Evolutionary conservation across 2,797 vertebrate genomes (phyloP).

Genomic region (Pitangus sulphuratus): DNA sequence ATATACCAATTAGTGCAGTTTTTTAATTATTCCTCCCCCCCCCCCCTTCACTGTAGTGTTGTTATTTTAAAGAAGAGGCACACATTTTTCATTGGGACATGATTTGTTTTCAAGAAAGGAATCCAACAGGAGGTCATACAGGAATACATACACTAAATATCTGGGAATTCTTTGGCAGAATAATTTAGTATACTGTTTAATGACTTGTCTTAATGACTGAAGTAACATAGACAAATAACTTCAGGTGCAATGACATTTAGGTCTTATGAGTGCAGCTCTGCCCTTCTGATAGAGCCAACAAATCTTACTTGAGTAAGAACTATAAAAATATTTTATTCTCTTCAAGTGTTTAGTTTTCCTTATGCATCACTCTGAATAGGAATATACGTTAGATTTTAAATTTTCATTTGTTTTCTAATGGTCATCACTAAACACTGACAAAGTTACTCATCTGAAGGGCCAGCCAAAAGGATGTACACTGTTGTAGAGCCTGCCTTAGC

Average conservation of each 20-base stretch:
- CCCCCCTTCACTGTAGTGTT: background rate
- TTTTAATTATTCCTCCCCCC: fast-evolving
- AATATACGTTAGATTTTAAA: background rate
- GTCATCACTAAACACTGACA: background rate
- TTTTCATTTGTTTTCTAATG: background rate
- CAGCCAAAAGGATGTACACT: background rate
- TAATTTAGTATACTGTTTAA: background rate
- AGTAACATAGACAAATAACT: background rate
- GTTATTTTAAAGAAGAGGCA: background rate
- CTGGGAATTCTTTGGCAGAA: background rate
- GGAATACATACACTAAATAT: background rate
- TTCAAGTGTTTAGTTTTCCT: background rate
- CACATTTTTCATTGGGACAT: background rate
- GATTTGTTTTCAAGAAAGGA: background rate
- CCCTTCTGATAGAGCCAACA: background rate
- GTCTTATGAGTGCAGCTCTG: background rate
- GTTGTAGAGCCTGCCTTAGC: background rate
- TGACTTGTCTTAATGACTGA: background rate
- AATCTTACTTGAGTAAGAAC: background rate
- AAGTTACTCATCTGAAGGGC: background rate
- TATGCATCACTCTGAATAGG: background rate
- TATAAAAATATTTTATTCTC: background rate
- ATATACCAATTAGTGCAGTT: background rate
- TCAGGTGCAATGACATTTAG: background rate
- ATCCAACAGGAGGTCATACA: background rate